Conservation (phyloP, 1,140 invertebrate species). For the Penaeus vannamei region DNA sequence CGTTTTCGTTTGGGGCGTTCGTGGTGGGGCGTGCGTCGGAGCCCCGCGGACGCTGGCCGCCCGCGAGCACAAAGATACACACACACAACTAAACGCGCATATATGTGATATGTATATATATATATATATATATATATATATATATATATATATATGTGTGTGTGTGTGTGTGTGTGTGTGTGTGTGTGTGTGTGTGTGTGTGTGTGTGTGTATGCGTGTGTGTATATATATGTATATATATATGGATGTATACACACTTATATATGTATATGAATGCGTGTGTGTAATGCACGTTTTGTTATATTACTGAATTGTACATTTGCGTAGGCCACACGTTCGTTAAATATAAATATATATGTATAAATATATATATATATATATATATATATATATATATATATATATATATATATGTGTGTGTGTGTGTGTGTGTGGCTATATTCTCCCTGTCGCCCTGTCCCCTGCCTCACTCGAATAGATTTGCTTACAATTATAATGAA, state of each 20-base stretch:
- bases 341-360: too few relatives aligned
- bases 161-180: not conserved
- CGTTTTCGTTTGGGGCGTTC: too few relatives aligned
- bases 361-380: conserved; percentile 9
- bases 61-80: too few relatives aligned
- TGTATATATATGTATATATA: not conserved
- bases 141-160: not conserved
- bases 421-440: too few relatives aligned
- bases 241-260: conserved; percentile 30
- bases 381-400: conserved; percentile 28
- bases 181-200: not conserved
- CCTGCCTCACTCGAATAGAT: too few relatives aligned
- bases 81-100: not conserved
- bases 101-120: not conserved
- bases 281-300: not conserved
- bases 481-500: too few relatives aligned
- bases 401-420: not conserved
- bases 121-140: conserved; percentile 9
- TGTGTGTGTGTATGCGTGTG: not conserved
- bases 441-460: too few relatives aligned
- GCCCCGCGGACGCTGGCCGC: too few relatives aligned
- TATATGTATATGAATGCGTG: conserved; percentile 31
- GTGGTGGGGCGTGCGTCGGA: too few relatives aligned
- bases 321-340: too few relatives aligned
- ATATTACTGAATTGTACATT: too few relatives aligned